These are phyloP conservation scores for Oreochromis aureus DNA, from an alignment of 2,113 vertebrate species.

Conservation along the genomic window DNA sequence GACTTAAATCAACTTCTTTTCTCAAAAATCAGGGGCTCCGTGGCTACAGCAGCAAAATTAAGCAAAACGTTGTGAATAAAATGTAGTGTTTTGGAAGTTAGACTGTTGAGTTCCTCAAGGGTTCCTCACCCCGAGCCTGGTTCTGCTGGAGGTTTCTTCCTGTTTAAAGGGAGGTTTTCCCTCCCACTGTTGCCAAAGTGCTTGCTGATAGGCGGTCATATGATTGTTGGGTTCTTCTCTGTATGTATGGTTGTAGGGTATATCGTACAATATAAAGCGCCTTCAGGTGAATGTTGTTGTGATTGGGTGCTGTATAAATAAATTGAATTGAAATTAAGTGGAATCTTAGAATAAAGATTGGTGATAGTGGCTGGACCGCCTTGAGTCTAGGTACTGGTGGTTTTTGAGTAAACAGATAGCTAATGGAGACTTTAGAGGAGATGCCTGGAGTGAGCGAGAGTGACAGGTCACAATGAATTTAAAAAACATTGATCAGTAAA, in stretches of 20 bases:
- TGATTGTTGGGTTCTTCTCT: neutral
- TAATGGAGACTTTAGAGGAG: neutral
- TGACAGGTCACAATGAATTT: neutral
- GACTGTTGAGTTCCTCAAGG: neutral
- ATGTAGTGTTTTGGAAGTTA: accelerated
- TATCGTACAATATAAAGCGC: no score
- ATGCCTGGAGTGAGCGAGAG: neutral
- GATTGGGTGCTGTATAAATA: no score
- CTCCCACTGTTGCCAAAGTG: neutral
- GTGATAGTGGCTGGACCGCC: neutral
- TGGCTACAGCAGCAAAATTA: neutral
- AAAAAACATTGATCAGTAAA: neutral
- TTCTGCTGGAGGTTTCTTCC: neutral
- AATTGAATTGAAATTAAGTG: no score
- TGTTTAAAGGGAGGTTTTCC: neutral
- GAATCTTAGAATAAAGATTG: neutral
- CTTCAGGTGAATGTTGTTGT: no score
- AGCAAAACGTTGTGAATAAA: neutral
- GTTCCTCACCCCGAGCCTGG: no score
- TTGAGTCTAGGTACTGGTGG: neutral
- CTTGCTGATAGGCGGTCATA: accelerated
- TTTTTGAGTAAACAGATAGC: neutral
- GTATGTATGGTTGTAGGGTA: neutral
- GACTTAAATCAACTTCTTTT: neutral
- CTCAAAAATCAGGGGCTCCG: neutral